Evolutionary conservation across 1,140 invertebrate genomes (phyloP).

Genomic region (Trachymyrmex cornetzi): DNA sequence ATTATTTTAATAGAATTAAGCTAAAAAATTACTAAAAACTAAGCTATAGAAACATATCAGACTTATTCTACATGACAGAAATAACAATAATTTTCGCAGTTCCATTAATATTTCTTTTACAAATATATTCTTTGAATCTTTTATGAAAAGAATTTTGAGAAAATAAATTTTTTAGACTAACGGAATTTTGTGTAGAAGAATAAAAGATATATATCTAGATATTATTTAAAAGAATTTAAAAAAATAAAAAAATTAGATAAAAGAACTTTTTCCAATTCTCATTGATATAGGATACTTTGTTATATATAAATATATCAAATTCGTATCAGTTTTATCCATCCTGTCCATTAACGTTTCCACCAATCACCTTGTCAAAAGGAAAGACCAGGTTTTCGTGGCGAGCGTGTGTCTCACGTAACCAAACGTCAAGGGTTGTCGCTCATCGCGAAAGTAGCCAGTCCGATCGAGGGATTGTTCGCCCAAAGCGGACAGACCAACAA

Average conservation of each 20-base stretch:
- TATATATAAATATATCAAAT: constrained; percentile 6
- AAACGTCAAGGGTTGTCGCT: constrained; percentile 57
- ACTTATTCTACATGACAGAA: not conserved
- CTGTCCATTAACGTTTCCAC: not conserved
- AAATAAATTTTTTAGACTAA: not conserved
- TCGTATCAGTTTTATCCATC: not conserved
- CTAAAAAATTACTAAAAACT: not conserved
- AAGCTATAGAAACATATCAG: not conserved
- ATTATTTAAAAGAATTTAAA: constrained; percentile 17
- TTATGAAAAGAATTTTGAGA: not conserved
- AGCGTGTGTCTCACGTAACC: constrained; percentile 29
- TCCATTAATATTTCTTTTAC: not conserved
- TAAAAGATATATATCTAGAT: not conserved
- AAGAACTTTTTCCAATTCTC: not conserved
- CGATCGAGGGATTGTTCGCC: not conserved
- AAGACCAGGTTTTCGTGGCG: constrained; percentile 21
- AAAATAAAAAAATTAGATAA: not conserved
- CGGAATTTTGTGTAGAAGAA: not conserved
- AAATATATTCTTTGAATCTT: not conserved
- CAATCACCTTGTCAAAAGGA: not conserved
- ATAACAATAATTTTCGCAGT: not conserved
- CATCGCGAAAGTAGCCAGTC: constrained; percentile 43
- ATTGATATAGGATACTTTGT: not conserved
- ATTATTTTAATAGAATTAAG: not conserved
- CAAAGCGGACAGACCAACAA: constrained; percentile 13